Conservation (phyloP, 2,113 vertebrate species). For the Syngnathus typhle region DNA sequence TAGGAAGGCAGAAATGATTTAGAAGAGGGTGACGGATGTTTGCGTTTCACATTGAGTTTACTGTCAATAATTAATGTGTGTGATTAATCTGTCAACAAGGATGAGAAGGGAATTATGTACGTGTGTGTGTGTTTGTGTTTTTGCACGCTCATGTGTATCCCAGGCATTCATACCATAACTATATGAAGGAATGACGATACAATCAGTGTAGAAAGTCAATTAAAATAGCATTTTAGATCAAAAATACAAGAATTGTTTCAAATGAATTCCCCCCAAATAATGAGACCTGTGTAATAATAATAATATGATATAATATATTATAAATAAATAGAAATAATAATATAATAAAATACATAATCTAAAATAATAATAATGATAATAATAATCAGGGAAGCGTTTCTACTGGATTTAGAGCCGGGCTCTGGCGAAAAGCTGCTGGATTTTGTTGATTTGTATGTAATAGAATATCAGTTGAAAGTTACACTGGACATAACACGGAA, state of each 20-base stretch:
- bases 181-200: background rate
- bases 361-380: background rate
- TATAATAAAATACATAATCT: too few relatives aligned
- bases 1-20: slow-evolving; percentile 95
- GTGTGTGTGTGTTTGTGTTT: slow-evolving; percentile 74
- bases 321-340: background rate
- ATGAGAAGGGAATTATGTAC: slow-evolving; percentile 49
- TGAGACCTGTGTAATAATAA: background rate
- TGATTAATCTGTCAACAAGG: slow-evolving; percentile 94
- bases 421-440: background rate
- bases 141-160: slow-evolving; percentile 53
- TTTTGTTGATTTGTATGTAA: background rate
- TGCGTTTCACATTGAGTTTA: slow-evolving; percentile 96
- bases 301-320: background rate
- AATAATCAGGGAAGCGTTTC: background rate
- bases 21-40: slow-evolving; percentile 87
- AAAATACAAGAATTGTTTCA: background rate
- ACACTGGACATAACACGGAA: background rate
- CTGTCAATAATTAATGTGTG: slow-evolving; percentile 99
- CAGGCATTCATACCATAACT: background rate
- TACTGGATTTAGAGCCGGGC: background rate
- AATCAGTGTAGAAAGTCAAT: background rate
- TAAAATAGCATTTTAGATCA: background rate
- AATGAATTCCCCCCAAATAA: background rate
- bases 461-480: background rate